Evolutionary conservation across 2,888 invertebrate genomes (phyloP).

Genomic region (Aphidius colemani): DNA sequence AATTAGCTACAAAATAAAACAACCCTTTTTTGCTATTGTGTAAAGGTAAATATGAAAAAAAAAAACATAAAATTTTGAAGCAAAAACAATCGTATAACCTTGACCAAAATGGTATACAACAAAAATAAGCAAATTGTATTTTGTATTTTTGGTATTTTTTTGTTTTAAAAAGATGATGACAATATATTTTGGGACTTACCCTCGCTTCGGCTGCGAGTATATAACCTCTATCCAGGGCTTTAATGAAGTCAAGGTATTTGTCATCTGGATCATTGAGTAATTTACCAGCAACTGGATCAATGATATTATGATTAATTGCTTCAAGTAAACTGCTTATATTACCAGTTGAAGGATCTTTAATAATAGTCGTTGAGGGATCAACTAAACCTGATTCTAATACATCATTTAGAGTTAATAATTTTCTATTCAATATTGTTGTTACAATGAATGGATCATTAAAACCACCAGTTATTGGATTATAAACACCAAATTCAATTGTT

Average conservation of each 20-base stretch:
- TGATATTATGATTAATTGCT: conserved; percentile 74
- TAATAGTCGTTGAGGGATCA: conserved; percentile 83
- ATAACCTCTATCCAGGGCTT: conserved; percentile 85
- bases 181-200: conserved; percentile 70
- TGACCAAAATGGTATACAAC: conserved; percentile 38
- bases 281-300: conserved; percentile 78
- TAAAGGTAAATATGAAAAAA: conserved; percentile 29
- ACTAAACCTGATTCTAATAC: conserved; percentile 78
- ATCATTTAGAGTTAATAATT: conserved; percentile 76
- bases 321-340: conserved; percentile 76
- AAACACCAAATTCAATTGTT: conserved; percentile 78
- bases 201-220: conserved; percentile 89
- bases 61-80: conserved; percentile 38
- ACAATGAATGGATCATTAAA: conserved; percentile 82
- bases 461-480: conserved; percentile 82
- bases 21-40: conserved; percentile 31
- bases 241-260: conserved; percentile 74
- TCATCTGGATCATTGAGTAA: conserved; percentile 66
- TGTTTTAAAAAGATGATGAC: conserved; percentile 22
- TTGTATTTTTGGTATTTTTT: background rate
- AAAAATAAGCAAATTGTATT: background rate
- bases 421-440: conserved; percentile 73
- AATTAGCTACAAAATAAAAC: conserved; percentile 16
- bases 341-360: conserved; percentile 79
- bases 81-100: conserved; percentile 37